Conservation (phyloP, 2,888 invertebrate species). For the Drosophila bunnanda region DNA sequence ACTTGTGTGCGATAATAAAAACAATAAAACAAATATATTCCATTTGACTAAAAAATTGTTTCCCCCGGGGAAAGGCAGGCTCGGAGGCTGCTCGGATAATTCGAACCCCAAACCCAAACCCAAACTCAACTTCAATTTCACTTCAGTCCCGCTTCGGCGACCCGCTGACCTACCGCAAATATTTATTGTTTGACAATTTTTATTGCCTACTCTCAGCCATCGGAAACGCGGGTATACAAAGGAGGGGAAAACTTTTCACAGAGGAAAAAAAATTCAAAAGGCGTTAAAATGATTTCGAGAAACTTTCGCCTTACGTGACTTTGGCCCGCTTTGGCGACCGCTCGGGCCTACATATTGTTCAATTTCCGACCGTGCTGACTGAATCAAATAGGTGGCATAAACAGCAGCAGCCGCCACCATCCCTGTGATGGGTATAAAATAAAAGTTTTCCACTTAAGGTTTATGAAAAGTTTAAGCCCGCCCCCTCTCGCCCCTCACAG, state of each 20-base stretch:
- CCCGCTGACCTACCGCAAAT: slow-evolving; percentile 57
- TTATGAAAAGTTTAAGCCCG: slow-evolving; percentile 72
- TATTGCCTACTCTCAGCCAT: slow-evolving; percentile 70
- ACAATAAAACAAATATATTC: slow-evolving; percentile 52
- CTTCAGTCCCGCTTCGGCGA: slow-evolving; percentile 17
- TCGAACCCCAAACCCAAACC: background rate
- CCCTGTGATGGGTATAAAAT: slow-evolving; percentile 64
- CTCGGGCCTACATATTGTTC: slow-evolving; percentile 61
- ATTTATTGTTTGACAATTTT: slow-evolving; percentile 75
- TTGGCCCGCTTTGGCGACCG: slow-evolving; percentile 41
- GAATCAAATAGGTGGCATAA: slow-evolving; percentile 74
- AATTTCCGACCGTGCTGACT: slow-evolving; percentile 45
- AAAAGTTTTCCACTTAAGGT: slow-evolving; percentile 78
- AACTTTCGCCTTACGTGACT: slow-evolving; percentile 74
- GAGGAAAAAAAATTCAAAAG: slow-evolving; percentile 72
- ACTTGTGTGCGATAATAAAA: slow-evolving; percentile 22
- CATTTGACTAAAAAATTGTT: slow-evolving; percentile 41
- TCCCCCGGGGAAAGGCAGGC: slow-evolving; percentile 27
- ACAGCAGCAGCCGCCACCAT: slow-evolving; percentile 48
- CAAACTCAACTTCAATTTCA: slow-evolving; percentile 9
- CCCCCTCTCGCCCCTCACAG: slow-evolving; percentile 31
- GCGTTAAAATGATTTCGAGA: slow-evolving; percentile 73
- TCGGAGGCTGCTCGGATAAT: background rate
- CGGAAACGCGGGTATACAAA: slow-evolving; percentile 5
- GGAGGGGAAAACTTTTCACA: slow-evolving; percentile 45